These are phyloP conservation scores for Nestor notabilis DNA, from an alignment of 2,113 vertebrate genomes.

Conservation along the genomic window DNA sequence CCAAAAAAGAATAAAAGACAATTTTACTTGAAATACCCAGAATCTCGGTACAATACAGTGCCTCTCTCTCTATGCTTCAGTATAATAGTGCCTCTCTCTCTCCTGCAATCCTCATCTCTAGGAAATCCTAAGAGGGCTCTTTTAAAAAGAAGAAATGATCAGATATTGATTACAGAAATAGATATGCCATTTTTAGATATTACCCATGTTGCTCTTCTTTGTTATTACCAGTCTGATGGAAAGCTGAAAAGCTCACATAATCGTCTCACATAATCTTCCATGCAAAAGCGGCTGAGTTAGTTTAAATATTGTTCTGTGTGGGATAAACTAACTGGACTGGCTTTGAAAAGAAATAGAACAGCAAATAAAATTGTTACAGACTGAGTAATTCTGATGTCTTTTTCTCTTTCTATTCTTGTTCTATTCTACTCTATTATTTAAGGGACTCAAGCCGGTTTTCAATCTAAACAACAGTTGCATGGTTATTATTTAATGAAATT, in stretches of 20 bases:
- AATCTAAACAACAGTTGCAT: neutral
- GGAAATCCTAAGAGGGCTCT: neutral
- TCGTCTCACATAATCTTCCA: neutral
- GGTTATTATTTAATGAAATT: neutral
- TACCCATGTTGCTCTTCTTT: neutral
- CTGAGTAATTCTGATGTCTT: neutral
- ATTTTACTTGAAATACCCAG: neutral
- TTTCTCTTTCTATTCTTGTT: neutral
- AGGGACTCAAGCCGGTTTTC: neutral
- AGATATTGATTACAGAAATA: neutral
- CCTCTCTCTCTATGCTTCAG: neutral
- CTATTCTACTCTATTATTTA: neutral
- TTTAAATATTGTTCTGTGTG: neutral
- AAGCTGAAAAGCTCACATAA: neutral
- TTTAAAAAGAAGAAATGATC: neutral
- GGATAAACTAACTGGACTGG: neutral
- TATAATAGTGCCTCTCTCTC: neutral
- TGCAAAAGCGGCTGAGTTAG: neutral
- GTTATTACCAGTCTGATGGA: neutral
- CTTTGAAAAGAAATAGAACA: neutral
- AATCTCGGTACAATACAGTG: neutral
- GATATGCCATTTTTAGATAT: neutral
- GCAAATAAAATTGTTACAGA: neutral
- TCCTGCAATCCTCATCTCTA: neutral
- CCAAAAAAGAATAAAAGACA: neutral